Base-by-base conservation (phyloP, 2,113 vertebrate genomes). In the Perca fluviatilis region DNA sequence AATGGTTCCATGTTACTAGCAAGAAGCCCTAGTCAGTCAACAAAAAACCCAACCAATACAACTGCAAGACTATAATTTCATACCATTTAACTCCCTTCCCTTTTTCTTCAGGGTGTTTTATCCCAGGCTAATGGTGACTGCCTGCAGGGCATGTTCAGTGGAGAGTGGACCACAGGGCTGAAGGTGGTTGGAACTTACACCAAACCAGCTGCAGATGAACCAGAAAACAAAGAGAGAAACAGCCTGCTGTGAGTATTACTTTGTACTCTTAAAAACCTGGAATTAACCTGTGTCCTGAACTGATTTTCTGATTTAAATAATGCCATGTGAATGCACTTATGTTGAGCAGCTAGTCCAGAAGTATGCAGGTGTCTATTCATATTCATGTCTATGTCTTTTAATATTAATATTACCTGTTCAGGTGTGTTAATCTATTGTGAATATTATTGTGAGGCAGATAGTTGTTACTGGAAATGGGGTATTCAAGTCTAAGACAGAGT, bases 161-260 rank as follows among this genome's bases (percentile, higher is more conserved):
- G 98, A 84, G 96, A 97, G 80, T 99, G 98, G 98, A 96, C 95
- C 83, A 79, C 96, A 71, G 97, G 97, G 21, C 96, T 99, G 91
- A 99, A 98, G 94, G 96, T 99, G 76, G 92, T 94, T 12, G 98
- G 97, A 88, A 97, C 94, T 4, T 99, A 97, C 93, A 96, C 93
- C 88, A 99, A 99, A 86, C 94, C 96, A 54, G 93, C 88, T 61
- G 61, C 93, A 1, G 96, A 96, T 65, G 97, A 97, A 53, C 94
- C 89, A 47, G 96, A 96, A 63, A 95, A 93, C 90, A 96, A 95
- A 86, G 95, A 91, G 6, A 86, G 62, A 82, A 94, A 88, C 58
- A 94, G 88, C 87, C 83, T 88, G 43, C 79, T 96, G 98, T 99
- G 87, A 99, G 96, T 96, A 30, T 25, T 46, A 23, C 3, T 63